Conservation (phyloP, 2,888 invertebrate species). For the Ceriagrion tenellum region DNA sequence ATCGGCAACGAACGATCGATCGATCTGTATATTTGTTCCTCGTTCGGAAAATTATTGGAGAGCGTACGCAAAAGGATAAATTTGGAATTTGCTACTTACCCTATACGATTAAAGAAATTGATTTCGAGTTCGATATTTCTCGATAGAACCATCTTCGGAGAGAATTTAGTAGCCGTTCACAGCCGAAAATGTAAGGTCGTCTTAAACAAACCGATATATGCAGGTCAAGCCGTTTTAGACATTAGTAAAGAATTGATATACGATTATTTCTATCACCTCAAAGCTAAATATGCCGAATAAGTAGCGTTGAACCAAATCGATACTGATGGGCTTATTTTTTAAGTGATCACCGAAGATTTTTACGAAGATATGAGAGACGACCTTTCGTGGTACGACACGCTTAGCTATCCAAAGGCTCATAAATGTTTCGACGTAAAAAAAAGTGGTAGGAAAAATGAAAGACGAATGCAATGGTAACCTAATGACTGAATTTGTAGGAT, state of each 20-base stretch:
- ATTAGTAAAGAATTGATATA: background rate
- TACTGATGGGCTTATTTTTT: no score
- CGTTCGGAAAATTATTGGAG: constrained; percentile 77
- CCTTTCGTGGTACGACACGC: no score
- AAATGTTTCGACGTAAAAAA: no score
- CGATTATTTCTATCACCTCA: background rate
- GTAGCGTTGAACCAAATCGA: no score
- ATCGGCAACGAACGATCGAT: constrained; percentile 74
- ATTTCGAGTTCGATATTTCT: background rate
- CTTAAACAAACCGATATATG: background rate
- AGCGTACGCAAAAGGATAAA: constrained; percentile 76
- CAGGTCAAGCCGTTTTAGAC: background rate
- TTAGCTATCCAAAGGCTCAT: no score
- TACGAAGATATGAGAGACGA: no score
- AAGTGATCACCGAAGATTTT: no score
- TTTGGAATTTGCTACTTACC: constrained; percentile 74
- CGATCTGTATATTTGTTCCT: constrained; percentile 76
- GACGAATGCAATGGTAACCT: no score
- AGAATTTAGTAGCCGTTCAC: constrained; percentile 24
- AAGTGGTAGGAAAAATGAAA: no score
- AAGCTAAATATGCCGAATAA: background rate
- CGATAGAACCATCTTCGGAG: background rate
- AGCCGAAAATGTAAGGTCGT: background rate
- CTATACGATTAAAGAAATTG: background rate
- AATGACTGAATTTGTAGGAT: no score